Conservation (phyloP, 1,140 invertebrate genomes). For the Caenorhabditis briggsae region DNA sequence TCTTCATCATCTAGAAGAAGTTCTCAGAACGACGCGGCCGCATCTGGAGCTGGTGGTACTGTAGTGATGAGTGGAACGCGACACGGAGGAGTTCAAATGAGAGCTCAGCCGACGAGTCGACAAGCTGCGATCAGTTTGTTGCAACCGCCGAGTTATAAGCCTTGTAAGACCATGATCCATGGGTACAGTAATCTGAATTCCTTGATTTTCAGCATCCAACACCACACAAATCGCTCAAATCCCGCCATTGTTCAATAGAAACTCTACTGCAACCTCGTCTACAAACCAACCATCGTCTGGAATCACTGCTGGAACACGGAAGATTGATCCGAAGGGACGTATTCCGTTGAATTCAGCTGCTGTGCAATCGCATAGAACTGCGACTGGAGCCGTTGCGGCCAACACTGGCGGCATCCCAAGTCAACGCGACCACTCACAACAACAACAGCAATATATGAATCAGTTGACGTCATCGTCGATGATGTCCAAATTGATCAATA, state of each 20-base stretch:
- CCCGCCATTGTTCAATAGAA: slow-evolving; percentile 25
- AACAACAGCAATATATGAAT: slow-evolving; percentile 42
- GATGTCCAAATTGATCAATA: slow-evolving; percentile 41
- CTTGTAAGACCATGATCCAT: background rate
- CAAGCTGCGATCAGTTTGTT: slow-evolving; percentile 47
- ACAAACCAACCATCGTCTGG: slow-evolving; percentile 5
- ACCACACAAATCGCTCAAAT: slow-evolving; percentile 35
- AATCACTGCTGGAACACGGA: slow-evolving; percentile 49
- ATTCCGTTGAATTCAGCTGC: slow-evolving; percentile 36
- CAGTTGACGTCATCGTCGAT: slow-evolving; percentile 29
- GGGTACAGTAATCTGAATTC: no score
- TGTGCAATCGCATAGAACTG: slow-evolving; percentile 21
- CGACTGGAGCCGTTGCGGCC: slow-evolving; percentile 19
- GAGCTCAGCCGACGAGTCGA: slow-evolving; percentile 37
- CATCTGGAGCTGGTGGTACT: slow-evolving; percentile 39
- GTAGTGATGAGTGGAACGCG: slow-evolving; percentile 40
- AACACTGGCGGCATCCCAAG: slow-evolving; percentile 31
- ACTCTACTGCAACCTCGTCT: slow-evolving; percentile 9
- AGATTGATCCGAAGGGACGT: slow-evolving; percentile 60
- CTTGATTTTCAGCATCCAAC: slow-evolving; percentile 2
- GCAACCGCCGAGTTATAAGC: slow-evolving; percentile 45
- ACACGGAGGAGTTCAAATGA: slow-evolving; percentile 55
- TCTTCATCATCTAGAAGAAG: slow-evolving; percentile 50
- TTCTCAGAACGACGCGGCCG: slow-evolving; percentile 57
- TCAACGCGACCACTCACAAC: slow-evolving; percentile 29